Evolutionary conservation across 2,888 invertebrate genomes (phyloP), one percentile per base, ranked within the genome.

Genomic region (Sclerodermus sp.): DNA sequence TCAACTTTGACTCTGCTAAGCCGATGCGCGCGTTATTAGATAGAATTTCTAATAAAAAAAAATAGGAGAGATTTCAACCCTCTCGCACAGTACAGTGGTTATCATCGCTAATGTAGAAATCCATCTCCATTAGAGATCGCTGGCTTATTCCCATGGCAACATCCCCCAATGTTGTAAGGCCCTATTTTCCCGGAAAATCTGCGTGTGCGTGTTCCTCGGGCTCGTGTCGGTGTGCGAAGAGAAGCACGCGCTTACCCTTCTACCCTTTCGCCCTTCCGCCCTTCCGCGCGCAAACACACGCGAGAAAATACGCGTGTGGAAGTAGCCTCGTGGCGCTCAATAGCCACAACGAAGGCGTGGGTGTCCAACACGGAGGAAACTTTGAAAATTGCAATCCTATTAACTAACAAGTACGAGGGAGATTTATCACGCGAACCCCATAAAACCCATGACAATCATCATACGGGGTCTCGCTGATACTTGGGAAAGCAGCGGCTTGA

Each of bases 121-220:
- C 58, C 61, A 56, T 66, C 61, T 68, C 68, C 64, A 69, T 71
- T 68, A 69, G 64, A 66, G 63, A 57, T 58, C 51, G 60, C 62
- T 55, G 64, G 67, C 62, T 64, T 67, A 71, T 71, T 66, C 59
- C 71, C 68, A 70, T 71, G 67, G 64, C 64, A 67, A 67, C 70
- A 55, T 58, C 45, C 52, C 51, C 41, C 42, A 23, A 38, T 48
- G 47, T 47, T 51, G 49, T 56, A 51, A 58, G 58, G 51, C 52
- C 47, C 52, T 53, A 52, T 57, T 54, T 55, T 58, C 52, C 50
- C 58, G 31, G 52, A 47, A 58, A 58, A 58, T 55, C 58, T 58
- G 50, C 42, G n/a, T 17, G 31, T 4, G 15, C n/a, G 31, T 6
- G 17, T 23, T 16, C 29, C 37, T 42, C 42, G 49, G n/a, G n/a